phyloP scores from a whole-genome alignment of 2,888 invertebrate genomes.

The Calephelis perditalis region DNA sequence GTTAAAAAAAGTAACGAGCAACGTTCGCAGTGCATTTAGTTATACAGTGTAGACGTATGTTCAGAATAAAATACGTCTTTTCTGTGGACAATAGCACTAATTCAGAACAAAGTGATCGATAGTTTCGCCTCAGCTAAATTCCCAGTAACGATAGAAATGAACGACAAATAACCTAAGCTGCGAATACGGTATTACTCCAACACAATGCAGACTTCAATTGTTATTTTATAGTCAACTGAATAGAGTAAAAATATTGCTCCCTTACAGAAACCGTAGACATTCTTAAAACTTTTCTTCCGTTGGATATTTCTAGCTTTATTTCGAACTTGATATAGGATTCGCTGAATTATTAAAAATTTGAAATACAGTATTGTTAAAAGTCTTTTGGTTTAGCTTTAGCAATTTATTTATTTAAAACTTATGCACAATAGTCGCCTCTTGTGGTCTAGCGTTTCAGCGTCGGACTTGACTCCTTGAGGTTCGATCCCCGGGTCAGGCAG shows the following conservation, averaged over 20 bases:
- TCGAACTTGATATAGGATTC: too few species aligned
- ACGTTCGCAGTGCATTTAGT: too few species aligned
- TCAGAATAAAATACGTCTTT: slow-evolving; percentile 24
- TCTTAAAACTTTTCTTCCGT: slow-evolving; percentile 2
- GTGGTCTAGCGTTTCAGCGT: too few species aligned
- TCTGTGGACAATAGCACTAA: slow-evolving; percentile 53
- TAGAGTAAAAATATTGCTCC: slow-evolving; percentile 29
- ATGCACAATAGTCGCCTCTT: too few species aligned
- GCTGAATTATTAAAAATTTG: too few species aligned
- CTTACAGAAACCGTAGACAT: slow-evolving; percentile 18
- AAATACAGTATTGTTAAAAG: too few species aligned
- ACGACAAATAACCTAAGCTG: slow-evolving; percentile 61
- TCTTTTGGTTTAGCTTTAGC: too few species aligned
- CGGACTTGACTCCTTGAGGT: too few species aligned
- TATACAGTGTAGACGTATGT: slow-evolving; percentile 7
- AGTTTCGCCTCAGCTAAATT: slow-evolving; percentile 58
- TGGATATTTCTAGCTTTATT: background rate
- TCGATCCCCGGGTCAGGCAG: slow-evolving; percentile 3
- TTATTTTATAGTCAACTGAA: slow-evolving; percentile 58
- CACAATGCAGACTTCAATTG: slow-evolving; percentile 55
- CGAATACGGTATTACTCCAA: slow-evolving; percentile 43
- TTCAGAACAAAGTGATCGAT: slow-evolving; percentile 56
- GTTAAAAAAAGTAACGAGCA: background rate
- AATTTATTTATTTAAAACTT: too few species aligned
- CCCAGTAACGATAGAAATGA: slow-evolving; percentile 61